Conservation (phyloP, 2,888 invertebrate genomes). For the Mesopsocus fuscifrons region DNA sequence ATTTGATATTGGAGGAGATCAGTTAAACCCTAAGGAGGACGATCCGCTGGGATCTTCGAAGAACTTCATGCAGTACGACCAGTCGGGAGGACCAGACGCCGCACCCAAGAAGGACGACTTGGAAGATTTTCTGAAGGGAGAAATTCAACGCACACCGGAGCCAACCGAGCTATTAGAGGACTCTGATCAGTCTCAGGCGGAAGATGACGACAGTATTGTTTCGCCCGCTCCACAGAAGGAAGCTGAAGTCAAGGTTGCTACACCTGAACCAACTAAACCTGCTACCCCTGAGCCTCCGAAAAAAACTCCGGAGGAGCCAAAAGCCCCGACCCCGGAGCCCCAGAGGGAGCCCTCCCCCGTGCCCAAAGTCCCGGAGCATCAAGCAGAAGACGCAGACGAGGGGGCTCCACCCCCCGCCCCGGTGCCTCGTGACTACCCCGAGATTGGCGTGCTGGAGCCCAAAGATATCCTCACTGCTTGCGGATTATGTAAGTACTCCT, state of each 20-base stretch:
- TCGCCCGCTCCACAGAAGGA: constrained; percentile 15
- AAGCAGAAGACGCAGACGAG: constrained; percentile 15
- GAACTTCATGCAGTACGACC: constrained; percentile 7
- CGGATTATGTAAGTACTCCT: constrained; percentile 42
- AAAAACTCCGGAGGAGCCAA: constrained; percentile 2
- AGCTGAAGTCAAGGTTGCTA: constrained; percentile 3
- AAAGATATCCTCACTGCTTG: constrained; percentile 52
- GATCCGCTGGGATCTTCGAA: neutral
- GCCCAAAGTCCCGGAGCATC: constrained; percentile 15
- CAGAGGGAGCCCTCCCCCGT: constrained; percentile 13
- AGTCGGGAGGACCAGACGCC: neutral
- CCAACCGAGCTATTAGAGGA: neutral
- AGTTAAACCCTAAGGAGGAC: neutral
- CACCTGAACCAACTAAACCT: constrained; percentile 8
- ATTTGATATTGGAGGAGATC: neutral
- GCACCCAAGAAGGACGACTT: constrained; percentile 3
- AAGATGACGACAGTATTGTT: neutral
- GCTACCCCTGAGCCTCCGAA: neutral
- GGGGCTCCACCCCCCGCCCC: constrained; percentile 6
- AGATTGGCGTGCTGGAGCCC: constrained; percentile 31
- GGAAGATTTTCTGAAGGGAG: constrained; percentile 1
- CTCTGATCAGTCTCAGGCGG: neutral
- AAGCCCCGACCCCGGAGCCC: constrained; percentile 13
- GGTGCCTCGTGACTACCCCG: constrained; percentile 5
- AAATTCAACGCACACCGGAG: neutral